Conservation (phyloP, 2,888 invertebrate genomes). For the Meghimatium bilineatum region DNA sequence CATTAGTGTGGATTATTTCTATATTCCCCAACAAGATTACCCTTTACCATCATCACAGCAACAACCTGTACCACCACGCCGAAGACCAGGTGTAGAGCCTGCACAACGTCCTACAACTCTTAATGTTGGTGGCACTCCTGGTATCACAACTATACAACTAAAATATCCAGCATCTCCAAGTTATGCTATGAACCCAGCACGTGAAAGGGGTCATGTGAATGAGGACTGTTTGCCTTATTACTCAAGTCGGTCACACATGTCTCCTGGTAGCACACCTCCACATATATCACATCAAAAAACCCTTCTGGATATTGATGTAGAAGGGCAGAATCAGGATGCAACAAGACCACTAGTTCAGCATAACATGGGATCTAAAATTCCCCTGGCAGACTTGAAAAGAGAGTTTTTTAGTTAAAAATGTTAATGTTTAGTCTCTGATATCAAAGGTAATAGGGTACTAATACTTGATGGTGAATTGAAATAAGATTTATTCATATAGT, state of each 20-base stretch:
- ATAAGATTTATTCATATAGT: slow-evolving; percentile 7
- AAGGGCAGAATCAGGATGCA: slow-evolving; percentile 74
- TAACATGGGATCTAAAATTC: slow-evolving; percentile 49
- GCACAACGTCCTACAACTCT: slow-evolving; percentile 82
- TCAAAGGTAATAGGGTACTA: slow-evolving; percentile 18
- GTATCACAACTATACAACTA: slow-evolving; percentile 56
- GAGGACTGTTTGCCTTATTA: slow-evolving; percentile 85
- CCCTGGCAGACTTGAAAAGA: slow-evolving; percentile 55
- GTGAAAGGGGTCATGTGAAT: slow-evolving; percentile 53
- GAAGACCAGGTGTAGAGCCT: slow-evolving; percentile 67
- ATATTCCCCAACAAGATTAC: slow-evolving; percentile 56
- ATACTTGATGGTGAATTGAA: not conserved
- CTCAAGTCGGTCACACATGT: slow-evolving; percentile 82
- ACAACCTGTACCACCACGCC: slow-evolving; percentile 63
- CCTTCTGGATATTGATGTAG: slow-evolving; percentile 76
- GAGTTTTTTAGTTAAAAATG: slow-evolving; percentile 53
- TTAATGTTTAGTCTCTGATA: not conserved
- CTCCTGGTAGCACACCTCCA: slow-evolving; percentile 80
- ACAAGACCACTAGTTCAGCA: slow-evolving; percentile 68
- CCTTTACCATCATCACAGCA: slow-evolving; percentile 17
- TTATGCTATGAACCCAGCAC: slow-evolving; percentile 31
- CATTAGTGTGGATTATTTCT: slow-evolving; percentile 42
- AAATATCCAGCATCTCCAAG: slow-evolving; percentile 52
- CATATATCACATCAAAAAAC: slow-evolving; percentile 73
- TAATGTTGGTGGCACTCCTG: slow-evolving; percentile 81